Conservation (phyloP, 92 coral and sea anemone genomes). For the Chrysogorgia sp. region DNA sequence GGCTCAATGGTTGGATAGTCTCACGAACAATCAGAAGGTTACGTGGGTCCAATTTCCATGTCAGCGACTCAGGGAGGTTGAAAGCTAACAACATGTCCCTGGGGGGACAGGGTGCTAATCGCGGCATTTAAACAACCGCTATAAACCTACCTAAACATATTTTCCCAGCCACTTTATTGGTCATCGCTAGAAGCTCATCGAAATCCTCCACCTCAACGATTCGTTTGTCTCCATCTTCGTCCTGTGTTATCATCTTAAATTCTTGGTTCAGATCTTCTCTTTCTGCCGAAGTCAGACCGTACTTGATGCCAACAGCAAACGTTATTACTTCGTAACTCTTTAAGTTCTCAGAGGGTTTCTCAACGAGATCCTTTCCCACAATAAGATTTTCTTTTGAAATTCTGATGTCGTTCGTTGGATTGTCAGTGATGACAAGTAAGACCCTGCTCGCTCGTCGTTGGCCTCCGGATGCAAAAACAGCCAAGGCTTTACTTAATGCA, state of each 20-base stretch:
- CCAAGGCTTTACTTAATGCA: conserved; percentile 72
- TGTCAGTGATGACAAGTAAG: conserved; percentile 72
- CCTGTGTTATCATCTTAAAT: conserved; percentile 60
- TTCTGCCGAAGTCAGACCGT: conserved; percentile 61
- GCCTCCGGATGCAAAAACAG: conserved; percentile 71
- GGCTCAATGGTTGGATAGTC: too few relatives aligned
- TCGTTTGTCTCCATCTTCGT: conserved; percentile 63
- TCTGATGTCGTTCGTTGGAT: conserved; percentile 75
- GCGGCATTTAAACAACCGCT: too few relatives aligned
- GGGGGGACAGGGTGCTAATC: too few relatives aligned
- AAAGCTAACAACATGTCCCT: too few relatives aligned
- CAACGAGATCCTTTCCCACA: conserved; percentile 57
- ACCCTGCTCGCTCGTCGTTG: conserved; percentile 74
- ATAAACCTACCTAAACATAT: conserved; percentile 83
- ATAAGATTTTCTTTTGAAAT: conserved; percentile 61
- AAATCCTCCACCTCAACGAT: conserved; percentile 61
- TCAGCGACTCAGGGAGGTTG: too few relatives aligned
- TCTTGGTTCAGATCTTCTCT: conserved; percentile 51
- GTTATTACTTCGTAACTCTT: conserved; percentile 62
- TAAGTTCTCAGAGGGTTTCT: conserved; percentile 51
- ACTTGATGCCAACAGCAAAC: conserved; percentile 63
- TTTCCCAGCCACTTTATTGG: conserved; percentile 67
- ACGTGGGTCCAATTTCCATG: too few relatives aligned
- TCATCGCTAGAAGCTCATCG: conserved; percentile 45
- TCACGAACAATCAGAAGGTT: too few relatives aligned